Evolutionary conservation across 2,888 invertebrate genomes (phyloP).

Genomic region (Erebia ligea): DNA sequence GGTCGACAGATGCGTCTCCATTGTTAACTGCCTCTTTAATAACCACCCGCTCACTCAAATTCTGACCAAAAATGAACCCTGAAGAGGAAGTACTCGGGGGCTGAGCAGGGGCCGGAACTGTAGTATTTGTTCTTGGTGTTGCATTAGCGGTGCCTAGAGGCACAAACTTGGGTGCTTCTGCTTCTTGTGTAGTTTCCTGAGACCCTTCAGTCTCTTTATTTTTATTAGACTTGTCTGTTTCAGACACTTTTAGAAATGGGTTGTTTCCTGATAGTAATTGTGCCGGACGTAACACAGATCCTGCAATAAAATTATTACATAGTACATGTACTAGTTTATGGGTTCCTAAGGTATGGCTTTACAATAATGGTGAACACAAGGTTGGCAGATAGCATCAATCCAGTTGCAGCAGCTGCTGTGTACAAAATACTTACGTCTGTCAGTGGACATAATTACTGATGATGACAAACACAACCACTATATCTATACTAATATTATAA

Average conservation of each 20-base stretch:
- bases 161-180: conserved; percentile 74
- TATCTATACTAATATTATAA: no score
- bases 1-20: conserved; percentile 69
- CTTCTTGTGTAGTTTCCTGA: conserved; percentile 56
- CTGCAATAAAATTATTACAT: conserved; percentile 47
- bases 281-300: conserved; percentile 72
- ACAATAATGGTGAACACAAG: no score
- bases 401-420: no score
- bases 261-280: conserved; percentile 70
- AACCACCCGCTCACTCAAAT: conserved; percentile 92
- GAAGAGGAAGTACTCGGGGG: conserved; percentile 75
- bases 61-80: conserved; percentile 95
- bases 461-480: no score
- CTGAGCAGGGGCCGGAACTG: conserved; percentile 75
- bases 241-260: conserved; percentile 65
- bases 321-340: background rate
- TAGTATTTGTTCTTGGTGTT: conserved; percentile 67
- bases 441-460: no score
- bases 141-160: conserved; percentile 69
- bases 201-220: conserved; percentile 48
- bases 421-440: no score
- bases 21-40: conserved; percentile 83
- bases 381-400: no score
- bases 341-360: no score
- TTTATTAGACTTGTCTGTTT: conserved; percentile 46